Evolutionary conservation across 2,888 invertebrate genomes (phyloP).

Genomic region (Listrodromus nycthemerus): DNA sequence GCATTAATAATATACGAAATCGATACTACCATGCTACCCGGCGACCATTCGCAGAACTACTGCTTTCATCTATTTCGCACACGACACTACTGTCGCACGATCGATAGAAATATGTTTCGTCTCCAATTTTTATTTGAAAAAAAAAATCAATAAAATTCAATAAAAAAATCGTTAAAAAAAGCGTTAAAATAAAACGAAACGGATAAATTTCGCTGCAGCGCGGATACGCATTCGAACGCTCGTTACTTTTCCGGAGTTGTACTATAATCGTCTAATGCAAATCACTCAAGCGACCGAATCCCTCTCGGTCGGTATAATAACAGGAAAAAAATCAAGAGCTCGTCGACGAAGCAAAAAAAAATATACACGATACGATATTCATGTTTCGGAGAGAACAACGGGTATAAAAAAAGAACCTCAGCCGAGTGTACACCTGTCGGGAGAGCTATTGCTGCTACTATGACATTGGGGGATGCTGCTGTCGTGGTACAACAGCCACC

Average conservation of each 20-base stretch:
- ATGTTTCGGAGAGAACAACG: slow-evolving; percentile 47
- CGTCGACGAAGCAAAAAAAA: slow-evolving; percentile 33
- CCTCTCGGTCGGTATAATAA: slow-evolving; percentile 34
- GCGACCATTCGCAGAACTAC: background rate
- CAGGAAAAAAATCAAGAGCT: slow-evolving; percentile 39
- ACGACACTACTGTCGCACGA: background rate
- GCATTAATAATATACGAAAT: slow-evolving; percentile 10
- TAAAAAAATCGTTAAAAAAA: background rate
- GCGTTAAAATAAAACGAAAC: background rate
- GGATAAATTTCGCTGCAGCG: slow-evolving; percentile 15
- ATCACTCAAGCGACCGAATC: slow-evolving; percentile 52
- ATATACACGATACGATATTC: slow-evolving; percentile 51
- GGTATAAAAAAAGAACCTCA: slow-evolving; percentile 37
- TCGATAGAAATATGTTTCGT: too few relatives aligned
- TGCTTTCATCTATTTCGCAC: background rate
- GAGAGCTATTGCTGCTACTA: slow-evolving; percentile 47
- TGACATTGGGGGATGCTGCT: slow-evolving; percentile 37
- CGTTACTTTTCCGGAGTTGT: slow-evolving; percentile 22
- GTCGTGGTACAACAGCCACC: slow-evolving; percentile 47
- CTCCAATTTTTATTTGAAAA: background rate
- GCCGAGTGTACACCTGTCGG: slow-evolving; percentile 49
- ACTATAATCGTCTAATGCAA: slow-evolving; percentile 54
- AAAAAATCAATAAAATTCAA: background rate
- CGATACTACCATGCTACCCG: background rate
- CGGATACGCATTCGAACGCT: slow-evolving; percentile 25